A percentile compares a stretch with the other conserved stretches of the same genome.
These are phyloP conservation scores for Alligator mississippiensis DNA, from an alignment of 2,113 vertebrate species.

Conservation along the genomic window DNA sequence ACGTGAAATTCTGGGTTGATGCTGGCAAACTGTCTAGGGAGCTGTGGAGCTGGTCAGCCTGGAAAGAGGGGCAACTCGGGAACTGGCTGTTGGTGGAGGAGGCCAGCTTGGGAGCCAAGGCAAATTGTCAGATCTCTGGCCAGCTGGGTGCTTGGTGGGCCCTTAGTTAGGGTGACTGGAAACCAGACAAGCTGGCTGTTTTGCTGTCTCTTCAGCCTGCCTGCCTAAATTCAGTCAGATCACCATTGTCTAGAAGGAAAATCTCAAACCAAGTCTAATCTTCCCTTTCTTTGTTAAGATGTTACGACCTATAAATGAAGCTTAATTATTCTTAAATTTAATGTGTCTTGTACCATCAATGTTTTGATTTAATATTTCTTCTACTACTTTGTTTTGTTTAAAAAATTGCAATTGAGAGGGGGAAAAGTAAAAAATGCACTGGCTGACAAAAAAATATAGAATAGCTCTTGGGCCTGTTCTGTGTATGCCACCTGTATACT, in stretches of 20 bases:
- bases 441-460: background rate
- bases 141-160: background rate
- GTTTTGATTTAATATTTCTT: background rate
- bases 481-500: background rate
- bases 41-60: background rate
- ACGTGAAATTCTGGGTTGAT: background rate
- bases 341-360: background rate
- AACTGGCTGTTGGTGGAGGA: background rate
- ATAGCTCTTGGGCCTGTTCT: background rate
- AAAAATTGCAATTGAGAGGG: background rate
- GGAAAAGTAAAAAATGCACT: background rate
- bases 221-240: background rate
- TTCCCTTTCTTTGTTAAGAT: background rate
- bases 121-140: background rate
- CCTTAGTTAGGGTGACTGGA: background rate
- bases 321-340: background rate
- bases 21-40: background rate
- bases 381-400: background rate
- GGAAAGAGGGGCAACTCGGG: background rate
- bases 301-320: background rate
- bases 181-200: background rate
- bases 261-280: background rate
- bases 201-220: background rate
- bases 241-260: background rate
- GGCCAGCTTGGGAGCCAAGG: background rate